Evolutionary conservation across 2,797 vertebrate species (phyloP).

Genomic region (Tinamus major): DNA sequence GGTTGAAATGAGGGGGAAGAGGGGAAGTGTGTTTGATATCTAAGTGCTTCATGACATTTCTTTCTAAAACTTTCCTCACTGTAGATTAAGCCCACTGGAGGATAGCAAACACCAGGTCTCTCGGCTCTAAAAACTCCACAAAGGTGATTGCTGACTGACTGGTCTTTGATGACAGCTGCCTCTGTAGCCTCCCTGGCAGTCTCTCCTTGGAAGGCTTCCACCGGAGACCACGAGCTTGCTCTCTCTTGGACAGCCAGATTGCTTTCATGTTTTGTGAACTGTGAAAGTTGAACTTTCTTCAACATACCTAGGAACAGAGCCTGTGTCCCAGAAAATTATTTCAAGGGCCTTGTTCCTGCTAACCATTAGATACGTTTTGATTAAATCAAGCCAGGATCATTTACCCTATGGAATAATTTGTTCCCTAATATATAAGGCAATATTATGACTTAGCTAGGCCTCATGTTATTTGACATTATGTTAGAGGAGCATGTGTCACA

Average conservation of each 20-base stretch:
- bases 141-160: slow-evolving; percentile 49
- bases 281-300: slow-evolving; percentile 8
- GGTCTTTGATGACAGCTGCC: slow-evolving; percentile 33
- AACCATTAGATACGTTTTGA: background rate
- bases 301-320: background rate
- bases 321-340: background rate
- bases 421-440: background rate
- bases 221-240: background rate
- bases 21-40: background rate
- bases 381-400: slow-evolving; percentile 7
- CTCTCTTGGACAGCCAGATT: background rate
- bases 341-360: background rate
- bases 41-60: slow-evolving; percentile 9
- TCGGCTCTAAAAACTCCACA: background rate
- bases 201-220: slow-evolving; percentile 25
- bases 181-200: background rate
- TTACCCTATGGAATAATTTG: slow-evolving; percentile 6
- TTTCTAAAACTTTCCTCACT: background rate
- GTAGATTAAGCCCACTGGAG: slow-evolving; percentile 26
- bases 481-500: background rate
- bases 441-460: background rate
- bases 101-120: slow-evolving; percentile 2
- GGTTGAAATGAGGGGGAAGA: background rate
- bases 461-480: background rate
- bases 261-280: slow-evolving; percentile 26